A percentile compares a stretch with the other conserved stretches of the same genome.
phyloP scores from a whole-genome alignment of 2,113 vertebrate genomes.

The Panurus biarmicus region DNA sequence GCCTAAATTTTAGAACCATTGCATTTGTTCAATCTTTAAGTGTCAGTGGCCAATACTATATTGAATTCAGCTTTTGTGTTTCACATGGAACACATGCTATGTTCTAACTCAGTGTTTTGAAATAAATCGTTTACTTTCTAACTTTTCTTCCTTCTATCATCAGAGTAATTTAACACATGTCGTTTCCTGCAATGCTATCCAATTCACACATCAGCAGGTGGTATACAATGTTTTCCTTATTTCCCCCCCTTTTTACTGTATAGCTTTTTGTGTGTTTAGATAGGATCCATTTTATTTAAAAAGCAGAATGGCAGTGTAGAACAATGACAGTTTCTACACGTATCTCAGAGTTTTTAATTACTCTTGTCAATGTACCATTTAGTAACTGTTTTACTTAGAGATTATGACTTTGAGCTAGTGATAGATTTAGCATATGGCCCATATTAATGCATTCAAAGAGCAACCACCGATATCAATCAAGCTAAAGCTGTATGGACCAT shows the following conservation, averaged over 20 bases:
- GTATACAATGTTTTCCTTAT: constrained; percentile 25
- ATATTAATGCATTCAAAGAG: constrained; percentile 53
- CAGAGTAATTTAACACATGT: constrained; percentile 55
- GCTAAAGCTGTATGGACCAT: constrained; percentile 2
- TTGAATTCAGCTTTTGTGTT: constrained; percentile 38
- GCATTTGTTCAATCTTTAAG: constrained; percentile 1
- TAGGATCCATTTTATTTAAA: background rate
- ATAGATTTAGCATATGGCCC: background rate
- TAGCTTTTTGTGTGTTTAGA: background rate
- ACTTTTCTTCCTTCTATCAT: constrained; percentile 39
- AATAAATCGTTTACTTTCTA: constrained; percentile 45
- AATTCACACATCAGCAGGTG: constrained; percentile 64
- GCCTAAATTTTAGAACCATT: background rate
- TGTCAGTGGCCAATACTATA: background rate
- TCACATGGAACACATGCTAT: constrained; percentile 28
- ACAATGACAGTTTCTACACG: background rate
- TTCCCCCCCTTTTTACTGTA: background rate
- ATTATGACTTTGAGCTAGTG: background rate
- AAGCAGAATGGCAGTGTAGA: background rate
- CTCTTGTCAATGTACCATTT: constrained; percentile 3
- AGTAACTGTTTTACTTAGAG: background rate
- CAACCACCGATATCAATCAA: constrained; percentile 36
- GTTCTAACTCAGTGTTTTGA: constrained; percentile 47
- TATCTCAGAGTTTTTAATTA: background rate
- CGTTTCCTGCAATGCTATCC: constrained; percentile 29